Conservation (phyloP, 2,888 invertebrate genomes). For the Drosophila koepferae region DNA sequence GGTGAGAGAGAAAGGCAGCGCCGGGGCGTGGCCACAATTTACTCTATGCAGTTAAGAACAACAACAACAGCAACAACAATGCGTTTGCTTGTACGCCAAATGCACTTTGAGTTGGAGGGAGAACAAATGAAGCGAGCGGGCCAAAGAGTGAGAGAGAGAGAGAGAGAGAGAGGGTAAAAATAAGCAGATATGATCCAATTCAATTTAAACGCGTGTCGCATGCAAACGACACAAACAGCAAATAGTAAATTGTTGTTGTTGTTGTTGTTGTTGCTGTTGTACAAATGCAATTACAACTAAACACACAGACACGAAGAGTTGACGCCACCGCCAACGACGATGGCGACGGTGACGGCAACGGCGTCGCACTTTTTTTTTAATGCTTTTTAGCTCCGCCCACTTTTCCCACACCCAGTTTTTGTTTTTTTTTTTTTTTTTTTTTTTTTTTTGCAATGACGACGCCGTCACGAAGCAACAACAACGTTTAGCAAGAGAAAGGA, state of each 20-base stretch:
- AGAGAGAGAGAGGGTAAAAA: slow-evolving; percentile 8
- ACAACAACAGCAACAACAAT: slow-evolving; percentile 28
- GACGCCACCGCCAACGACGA: slow-evolving; percentile 58
- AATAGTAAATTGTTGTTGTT: slow-evolving; percentile 43
- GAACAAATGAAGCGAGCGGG: slow-evolving; percentile 2
- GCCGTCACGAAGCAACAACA: slow-evolving; percentile 47
- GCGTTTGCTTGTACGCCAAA: slow-evolving; percentile 36
- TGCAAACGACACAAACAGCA: slow-evolving; percentile 55
- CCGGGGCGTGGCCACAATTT: slow-evolving; percentile 54
- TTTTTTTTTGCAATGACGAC: slow-evolving; percentile 54
- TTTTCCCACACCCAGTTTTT: slow-evolving; percentile 78
- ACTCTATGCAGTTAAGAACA: slow-evolving; percentile 30
- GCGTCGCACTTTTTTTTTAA: slow-evolving; percentile 48
- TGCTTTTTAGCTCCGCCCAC: slow-evolving; percentile 66
- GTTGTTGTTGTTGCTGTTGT: slow-evolving; percentile 17
- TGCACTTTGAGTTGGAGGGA: slow-evolving; percentile 9
- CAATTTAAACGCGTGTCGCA: slow-evolving; percentile 72
- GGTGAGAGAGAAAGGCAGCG: slow-evolving; percentile 46
- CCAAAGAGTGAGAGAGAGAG: not conserved
- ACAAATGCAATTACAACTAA: slow-evolving; percentile 78
- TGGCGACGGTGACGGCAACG: slow-evolving; percentile 26
- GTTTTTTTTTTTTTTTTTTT: slow-evolving; percentile 32
- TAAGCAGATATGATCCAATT: slow-evolving; percentile 69
- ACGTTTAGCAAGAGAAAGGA: slow-evolving; percentile 45
- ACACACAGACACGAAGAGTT: slow-evolving; percentile 57